Evolutionary conservation across 1,140 invertebrate genomes (phyloP), one percentile per base, ranked within the genome.

Genomic region (Drosophila jambulina): DNA sequence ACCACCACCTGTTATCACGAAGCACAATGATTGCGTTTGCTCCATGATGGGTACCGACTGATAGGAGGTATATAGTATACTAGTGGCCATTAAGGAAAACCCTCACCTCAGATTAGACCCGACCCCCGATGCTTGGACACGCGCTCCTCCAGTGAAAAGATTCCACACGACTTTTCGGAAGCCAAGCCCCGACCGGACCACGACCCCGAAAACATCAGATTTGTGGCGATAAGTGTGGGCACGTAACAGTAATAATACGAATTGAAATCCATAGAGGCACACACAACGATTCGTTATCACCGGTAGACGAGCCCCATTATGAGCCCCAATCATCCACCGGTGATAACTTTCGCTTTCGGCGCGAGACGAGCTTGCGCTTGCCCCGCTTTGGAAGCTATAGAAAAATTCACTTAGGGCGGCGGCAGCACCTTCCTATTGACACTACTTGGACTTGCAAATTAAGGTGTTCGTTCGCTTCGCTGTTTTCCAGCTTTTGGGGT

Each of bases 361-460:
- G 56, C 36, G 51, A 48, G 46, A 46, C 51, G 4, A 63, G 56
- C 51, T 70, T 29, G 32, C 48, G 17, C 10, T 51, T 19, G n/a
- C 10, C 21, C 46, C 49, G 40, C 21, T 61, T 71, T 59, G 53
- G 64, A 77, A 84, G 68, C 59, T 75, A 25, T 27, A 21, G 12
- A 32, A 62, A 43, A 36, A 53, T 23, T 48, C 32, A 45, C 45
- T 27, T 60, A 59, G 45, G 34, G 61, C 75, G 53, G 36, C 43
- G 40, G 45, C 25, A 45, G 56, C 85, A 81, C 65, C 74, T 81
- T 36, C 38, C 32, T 43, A 58, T 49, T 90, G 85, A 78, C 78
- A 74, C 75, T 62, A 57, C 34, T 54, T 62, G 63, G 75, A 85
- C 85, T 88, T 90, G 85, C 85, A 88, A 88, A 88, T 88, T 80